phyloP scores from a whole-genome alignment of 1,140 invertebrate species.

The Dysdera silvatica region DNA sequence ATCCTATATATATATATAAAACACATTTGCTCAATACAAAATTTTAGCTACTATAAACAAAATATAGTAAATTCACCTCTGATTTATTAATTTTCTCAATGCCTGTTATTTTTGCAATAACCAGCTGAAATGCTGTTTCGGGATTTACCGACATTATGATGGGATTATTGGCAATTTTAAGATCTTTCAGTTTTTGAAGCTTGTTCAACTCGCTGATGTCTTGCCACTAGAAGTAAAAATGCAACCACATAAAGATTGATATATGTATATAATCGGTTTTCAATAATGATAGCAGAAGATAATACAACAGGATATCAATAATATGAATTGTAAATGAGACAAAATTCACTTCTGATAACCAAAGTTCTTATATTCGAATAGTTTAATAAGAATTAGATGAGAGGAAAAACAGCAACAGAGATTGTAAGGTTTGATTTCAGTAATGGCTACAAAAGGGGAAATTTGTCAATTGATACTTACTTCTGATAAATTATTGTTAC shows the following conservation, averaged over 20 bases:
- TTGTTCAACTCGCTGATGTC: constrained; percentile 76
- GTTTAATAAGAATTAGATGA: neutral
- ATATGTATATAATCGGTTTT: neutral
- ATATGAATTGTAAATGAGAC: neutral
- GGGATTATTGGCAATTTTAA: constrained; percentile 66
- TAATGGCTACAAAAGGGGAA: neutral
- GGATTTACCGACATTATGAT: constrained; percentile 56
- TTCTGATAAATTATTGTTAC: constrained; percentile 50
- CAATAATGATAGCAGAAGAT: neutral
- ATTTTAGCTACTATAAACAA: too few relatives aligned
- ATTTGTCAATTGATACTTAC: too few relatives aligned
- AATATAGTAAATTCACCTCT: too few relatives aligned
- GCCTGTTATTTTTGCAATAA: constrained; percentile 61
- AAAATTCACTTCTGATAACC: neutral
- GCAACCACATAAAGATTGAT: neutral
- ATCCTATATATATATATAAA: too few relatives aligned
- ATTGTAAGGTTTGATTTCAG: neutral
- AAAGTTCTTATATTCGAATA: neutral
- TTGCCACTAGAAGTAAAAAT: constrained; percentile 56
- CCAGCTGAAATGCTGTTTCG: constrained; percentile 62
- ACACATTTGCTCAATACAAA: too few relatives aligned
- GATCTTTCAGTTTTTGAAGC: constrained; percentile 57
- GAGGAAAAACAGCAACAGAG: neutral
- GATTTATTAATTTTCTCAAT: constrained; percentile 60
- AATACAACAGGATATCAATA: neutral